A percentile compares a stretch with the other conserved stretches of the same genome.
phyloP scores from a whole-genome alignment of 2,888 invertebrate genomes.

The Cyaniris semiargus region DNA sequence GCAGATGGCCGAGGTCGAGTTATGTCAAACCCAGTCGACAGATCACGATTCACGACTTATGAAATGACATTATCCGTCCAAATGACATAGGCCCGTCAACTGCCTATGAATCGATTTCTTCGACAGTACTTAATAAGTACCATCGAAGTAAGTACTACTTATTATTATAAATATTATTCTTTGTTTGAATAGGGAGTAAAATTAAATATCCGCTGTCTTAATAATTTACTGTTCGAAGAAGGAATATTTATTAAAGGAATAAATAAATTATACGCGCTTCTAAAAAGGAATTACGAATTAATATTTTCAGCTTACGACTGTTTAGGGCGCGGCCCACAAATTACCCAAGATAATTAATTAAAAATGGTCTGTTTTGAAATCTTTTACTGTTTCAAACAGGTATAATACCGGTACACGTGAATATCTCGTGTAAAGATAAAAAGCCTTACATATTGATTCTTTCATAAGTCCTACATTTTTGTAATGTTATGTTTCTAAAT shows the following conservation, averaged over 20 bases:
- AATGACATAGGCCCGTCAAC: too few relatives aligned
- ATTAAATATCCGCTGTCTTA: slow-evolving; percentile 10
- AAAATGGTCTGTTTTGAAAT: not conserved
- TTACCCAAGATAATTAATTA: slow-evolving; percentile 1
- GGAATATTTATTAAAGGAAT: slow-evolving; percentile 20
- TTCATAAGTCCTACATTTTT: too few relatives aligned
- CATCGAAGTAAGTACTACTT: too few relatives aligned
- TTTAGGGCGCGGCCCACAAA: not conserved
- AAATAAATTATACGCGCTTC: not conserved
- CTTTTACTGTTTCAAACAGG: not conserved
- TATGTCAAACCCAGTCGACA: too few relatives aligned
- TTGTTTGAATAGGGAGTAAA: not conserved
- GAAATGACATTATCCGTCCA: too few relatives aligned
- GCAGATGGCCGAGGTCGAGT: too few relatives aligned
- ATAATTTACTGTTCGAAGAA: not conserved
- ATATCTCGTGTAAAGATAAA: not conserved
- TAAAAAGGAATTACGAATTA: not conserved
- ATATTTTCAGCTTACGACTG: slow-evolving; percentile 2
- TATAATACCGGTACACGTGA: not conserved
- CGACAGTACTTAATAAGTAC: too few relatives aligned
- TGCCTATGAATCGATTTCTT: too few relatives aligned
- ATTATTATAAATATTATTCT: not conserved
- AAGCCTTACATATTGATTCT: too few relatives aligned
- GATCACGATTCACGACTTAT: too few relatives aligned
- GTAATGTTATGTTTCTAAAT: too few relatives aligned